Conservation (phyloP, 2,888 invertebrate species). For the Diarsia brunnea region DNA sequence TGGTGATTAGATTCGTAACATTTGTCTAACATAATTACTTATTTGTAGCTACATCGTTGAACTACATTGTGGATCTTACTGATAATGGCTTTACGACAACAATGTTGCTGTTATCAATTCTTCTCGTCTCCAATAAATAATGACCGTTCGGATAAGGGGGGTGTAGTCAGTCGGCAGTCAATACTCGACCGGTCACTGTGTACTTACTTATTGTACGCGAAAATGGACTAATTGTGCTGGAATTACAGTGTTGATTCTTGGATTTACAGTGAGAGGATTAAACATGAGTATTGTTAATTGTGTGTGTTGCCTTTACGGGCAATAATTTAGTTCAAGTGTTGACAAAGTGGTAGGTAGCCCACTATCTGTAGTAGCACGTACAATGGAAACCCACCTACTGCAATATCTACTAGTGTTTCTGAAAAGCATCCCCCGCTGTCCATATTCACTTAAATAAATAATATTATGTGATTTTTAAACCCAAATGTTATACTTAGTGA, state of each 20-base stretch:
- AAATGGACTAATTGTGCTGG: slow-evolving; percentile 19
- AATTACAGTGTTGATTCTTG: slow-evolving; percentile 27
- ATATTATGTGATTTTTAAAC: not conserved
- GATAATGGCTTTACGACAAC: slow-evolving; percentile 54
- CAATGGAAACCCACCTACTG: not conserved
- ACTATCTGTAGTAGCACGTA: not conserved
- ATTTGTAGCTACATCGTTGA: slow-evolving; percentile 30
- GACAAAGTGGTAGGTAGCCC: not conserved
- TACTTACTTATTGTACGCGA: slow-evolving; percentile 37
- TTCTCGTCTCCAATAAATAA: slow-evolving; percentile 75
- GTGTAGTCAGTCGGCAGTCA: slow-evolving; percentile 67
- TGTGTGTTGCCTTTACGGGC: not conserved
- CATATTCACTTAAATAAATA: too few species aligned
- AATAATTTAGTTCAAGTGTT: slow-evolving; percentile 8
- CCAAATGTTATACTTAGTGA: not conserved
- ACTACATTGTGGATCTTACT: slow-evolving; percentile 66
- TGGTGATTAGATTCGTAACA: slow-evolving; percentile 38
- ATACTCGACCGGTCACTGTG: slow-evolving; percentile 59
- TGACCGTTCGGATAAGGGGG: slow-evolving; percentile 71
- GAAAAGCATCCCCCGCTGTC: too few species aligned
- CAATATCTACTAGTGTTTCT: not conserved
- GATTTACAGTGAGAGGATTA: slow-evolving; percentile 44
- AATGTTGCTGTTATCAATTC: slow-evolving; percentile 67
- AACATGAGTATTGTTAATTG: slow-evolving; percentile 24
- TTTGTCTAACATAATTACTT: slow-evolving; percentile 43